These are phyloP conservation scores for Apodemus agrarius DNA, from an alignment of 2,797 vertebrate genomes.

Conservation along the genomic window DNA sequence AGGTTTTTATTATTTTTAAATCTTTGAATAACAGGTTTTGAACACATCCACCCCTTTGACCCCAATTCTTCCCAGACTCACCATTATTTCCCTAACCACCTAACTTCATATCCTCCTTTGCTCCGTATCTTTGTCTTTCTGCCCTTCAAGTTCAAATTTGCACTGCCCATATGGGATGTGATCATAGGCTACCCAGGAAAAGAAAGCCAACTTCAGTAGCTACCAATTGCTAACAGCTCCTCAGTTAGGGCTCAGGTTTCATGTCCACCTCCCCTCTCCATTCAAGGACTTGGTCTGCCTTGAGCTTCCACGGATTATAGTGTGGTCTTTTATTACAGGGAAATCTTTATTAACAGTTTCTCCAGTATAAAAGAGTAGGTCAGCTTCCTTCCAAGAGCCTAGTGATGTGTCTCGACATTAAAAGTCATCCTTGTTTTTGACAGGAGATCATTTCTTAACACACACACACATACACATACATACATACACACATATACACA, in stretches of 20 bases:
- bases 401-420: background rate
- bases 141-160: background rate
- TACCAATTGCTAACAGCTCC: background rate
- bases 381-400: background rate
- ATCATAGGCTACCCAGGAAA: background rate
- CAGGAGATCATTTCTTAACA: background rate
- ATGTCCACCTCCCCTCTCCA: background rate
- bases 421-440: background rate
- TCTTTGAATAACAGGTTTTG: background rate
- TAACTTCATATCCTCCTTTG: background rate
- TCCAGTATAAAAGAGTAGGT: background rate
- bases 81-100: background rate
- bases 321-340: background rate
- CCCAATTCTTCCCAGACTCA: background rate
- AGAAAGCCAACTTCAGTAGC: too few species aligned
- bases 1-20: background rate
- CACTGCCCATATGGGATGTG: background rate
- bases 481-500: background rate
- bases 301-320: background rate
- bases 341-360: background rate
- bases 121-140: background rate
- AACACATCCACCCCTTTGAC: background rate
- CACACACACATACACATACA: background rate
- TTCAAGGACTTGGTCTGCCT: background rate
- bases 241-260: rapidly evolving